These are phyloP conservation scores for Megatriorchis doriae DNA, from an alignment of 2,113 vertebrate species.

Conservation along the genomic window DNA sequence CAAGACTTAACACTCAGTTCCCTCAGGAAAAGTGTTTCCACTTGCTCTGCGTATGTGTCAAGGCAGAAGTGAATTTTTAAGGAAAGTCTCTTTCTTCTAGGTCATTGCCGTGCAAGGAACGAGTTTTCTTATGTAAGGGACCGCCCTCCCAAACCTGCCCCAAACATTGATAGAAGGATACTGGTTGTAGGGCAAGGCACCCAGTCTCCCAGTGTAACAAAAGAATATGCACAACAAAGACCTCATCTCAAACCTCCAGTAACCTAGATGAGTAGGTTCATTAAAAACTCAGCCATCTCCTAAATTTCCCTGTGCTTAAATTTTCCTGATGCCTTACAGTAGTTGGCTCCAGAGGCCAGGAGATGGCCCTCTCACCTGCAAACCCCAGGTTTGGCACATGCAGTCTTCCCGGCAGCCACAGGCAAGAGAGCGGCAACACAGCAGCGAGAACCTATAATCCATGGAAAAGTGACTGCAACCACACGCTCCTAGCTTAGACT, in stretches of 20 bases:
- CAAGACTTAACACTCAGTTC: rapidly evolving
- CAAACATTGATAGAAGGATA: background rate
- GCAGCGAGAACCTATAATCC: background rate
- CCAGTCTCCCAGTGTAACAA: background rate
- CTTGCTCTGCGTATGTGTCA: background rate
- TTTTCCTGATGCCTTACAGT: background rate
- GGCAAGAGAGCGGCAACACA: background rate
- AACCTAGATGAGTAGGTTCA: background rate
- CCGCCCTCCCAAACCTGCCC: too few species aligned
- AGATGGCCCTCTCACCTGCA: background rate
- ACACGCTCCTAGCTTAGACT: background rate
- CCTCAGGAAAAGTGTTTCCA: background rate
- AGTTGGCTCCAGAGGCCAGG: background rate
- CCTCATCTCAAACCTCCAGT: background rate
- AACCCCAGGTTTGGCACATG: background rate
- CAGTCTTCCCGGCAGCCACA: background rate
- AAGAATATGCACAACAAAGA: background rate
- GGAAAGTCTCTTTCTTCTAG: background rate
- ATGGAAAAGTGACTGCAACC: background rate
- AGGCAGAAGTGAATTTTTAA: background rate
- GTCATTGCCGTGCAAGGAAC: background rate
- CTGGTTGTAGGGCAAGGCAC: background rate
- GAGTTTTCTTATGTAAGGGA: background rate
- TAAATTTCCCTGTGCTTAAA: background rate
- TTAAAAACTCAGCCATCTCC: background rate